Base-by-base conservation (phyloP, 2,113 vertebrate genomes). In the Acinonyx jubatus region DNA sequence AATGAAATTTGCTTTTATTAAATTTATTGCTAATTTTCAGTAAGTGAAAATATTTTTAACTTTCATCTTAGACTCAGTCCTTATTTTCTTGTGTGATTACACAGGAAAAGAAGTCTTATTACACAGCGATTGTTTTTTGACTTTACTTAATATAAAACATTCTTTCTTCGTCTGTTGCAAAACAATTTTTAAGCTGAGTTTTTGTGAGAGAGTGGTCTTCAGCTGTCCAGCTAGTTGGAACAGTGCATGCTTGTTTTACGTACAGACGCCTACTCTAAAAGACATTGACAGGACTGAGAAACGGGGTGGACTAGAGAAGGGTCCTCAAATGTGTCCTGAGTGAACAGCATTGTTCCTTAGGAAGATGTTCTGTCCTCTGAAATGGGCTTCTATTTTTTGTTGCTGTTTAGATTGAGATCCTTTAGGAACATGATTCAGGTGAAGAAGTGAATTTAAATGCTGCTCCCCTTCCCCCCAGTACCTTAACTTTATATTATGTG, bases 31-130 rank as follows among this genome's bases (percentile, higher is more conserved):
- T 95, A 27, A 86, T 65, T 93, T 89, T 89, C 48, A 82, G 55
- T 57, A 80, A 95, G 33, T 89, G 88, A 88, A 61, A 90, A 81
- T 93, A 13, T 89, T 89, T 91, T 96, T 31, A 85, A 27, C 6
- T 74, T 97, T 91, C 65, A 66, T 31, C 82, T 95, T 94, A 69
- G 83, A 79, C 33, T 79, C 87, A 69, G 61, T 91, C 4, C 27
- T 83, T 82, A n/a, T 85, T 74, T 95, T 96, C 78, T 81, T 79
- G 0, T 85, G 57, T 61, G 80, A 57, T 69, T 71, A 81, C 3
- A 66, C 11, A 69, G 65, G 48, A 68, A 90, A 94, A 69, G 63
- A 79, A 66, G 65, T 95, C 23, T 83, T 86, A 84, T 79, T 86
- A 87, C 36, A 50, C 4, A 19, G 3, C 68, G 69, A 73, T 82